Base-by-base conservation (phyloP, 1,140 invertebrate species). In the Aphidius ervi region DNA sequence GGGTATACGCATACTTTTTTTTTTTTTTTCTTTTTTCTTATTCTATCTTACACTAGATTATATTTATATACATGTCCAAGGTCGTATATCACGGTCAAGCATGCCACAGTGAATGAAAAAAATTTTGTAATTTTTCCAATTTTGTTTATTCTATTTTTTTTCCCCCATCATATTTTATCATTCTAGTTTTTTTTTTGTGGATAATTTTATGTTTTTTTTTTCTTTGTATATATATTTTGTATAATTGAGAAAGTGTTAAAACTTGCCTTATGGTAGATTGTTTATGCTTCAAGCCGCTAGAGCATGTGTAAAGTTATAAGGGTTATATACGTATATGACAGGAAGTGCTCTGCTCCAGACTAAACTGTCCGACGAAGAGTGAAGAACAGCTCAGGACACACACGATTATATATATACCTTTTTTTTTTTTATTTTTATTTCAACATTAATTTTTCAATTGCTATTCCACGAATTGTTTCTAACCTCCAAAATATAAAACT, bases 21-120 rank as follows among this genome's bases (percentile, higher is more conserved):
- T 31, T 31, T 31, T 31, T 31, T 31, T 31, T 31, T 31, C 0
- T 31, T 31, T 31, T 31, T 31, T 31, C 23, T 16, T 16, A 31
- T 31, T 31, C 23, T 31, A 31, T 31, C 23, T 31, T 31, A 31
- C 2, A 31, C 23, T 31, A 31, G 23, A 31, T 31, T 31, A 31
- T 31, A 9, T n/a, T 39, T 52, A 40, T 41, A 37, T 54, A 56
- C 62, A 61, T 64, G 52, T 60, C 59, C 64, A 59, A 48, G 61
- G 54, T 63, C 68, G 61, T 66, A 70, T 69, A 71, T 69, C 69
- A 73, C 40, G 72, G 68, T 74, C 70, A 72, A 74, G 68, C 67
- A 16, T 57, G 23, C 54, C 31, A 10, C 39, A 23, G n/a, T 16
- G 58, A n/a, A 57, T 48, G 53, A 62, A 46, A 20, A 20, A 5